Percentiles rank a stretch among this genome's conserved stretches.
These are phyloP conservation scores for Meteorus cinctellus DNA, from an alignment of 2,888 invertebrate genomes.

Conservation along the genomic window DNA sequence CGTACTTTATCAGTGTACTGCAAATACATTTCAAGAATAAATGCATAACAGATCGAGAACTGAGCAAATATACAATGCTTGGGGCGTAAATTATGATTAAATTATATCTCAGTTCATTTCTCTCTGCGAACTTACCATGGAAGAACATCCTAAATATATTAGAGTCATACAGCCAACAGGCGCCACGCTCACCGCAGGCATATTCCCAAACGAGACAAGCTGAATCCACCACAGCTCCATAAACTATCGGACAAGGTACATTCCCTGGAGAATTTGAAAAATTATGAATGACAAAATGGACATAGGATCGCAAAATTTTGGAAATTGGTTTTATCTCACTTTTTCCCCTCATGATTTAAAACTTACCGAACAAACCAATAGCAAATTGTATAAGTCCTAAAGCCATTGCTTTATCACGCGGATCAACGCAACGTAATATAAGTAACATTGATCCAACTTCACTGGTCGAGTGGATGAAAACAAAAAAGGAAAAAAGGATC, in stretches of 20 bases:
- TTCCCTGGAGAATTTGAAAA: slow-evolving; percentile 76
- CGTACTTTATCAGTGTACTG: neutral
- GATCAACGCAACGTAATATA: slow-evolving; percentile 92
- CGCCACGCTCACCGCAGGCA: slow-evolving; percentile 86
- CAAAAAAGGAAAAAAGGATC: slow-evolving; percentile 88
- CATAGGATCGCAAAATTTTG: neutral
- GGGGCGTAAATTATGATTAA: slow-evolving; percentile 13
- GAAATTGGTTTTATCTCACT: neutral
- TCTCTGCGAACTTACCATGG: slow-evolving; percentile 78
- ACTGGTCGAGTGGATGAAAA: slow-evolving; percentile 93
- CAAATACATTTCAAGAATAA: neutral
- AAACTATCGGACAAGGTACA: slow-evolving; percentile 95
- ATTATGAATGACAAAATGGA: slow-evolving; percentile 22
- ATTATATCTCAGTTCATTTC: slow-evolving; percentile 26
- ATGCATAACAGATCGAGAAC: neutral
- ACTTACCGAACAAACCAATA: slow-evolving; percentile 88
- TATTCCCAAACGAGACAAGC: slow-evolving; percentile 92
- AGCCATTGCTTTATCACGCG: slow-evolving; percentile 95
- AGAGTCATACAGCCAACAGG: slow-evolving; percentile 91
- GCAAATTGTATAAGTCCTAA: slow-evolving; percentile 95
- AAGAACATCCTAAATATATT: slow-evolving; percentile 88
- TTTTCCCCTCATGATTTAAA: neutral
- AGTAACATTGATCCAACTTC: slow-evolving; percentile 94
- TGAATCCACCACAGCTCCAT: slow-evolving; percentile 93
- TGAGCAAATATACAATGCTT: neutral